Evolutionary conservation across 2,113 vertebrate genomes (phyloP).

Genomic region (Atlantisia rogersi): DNA sequence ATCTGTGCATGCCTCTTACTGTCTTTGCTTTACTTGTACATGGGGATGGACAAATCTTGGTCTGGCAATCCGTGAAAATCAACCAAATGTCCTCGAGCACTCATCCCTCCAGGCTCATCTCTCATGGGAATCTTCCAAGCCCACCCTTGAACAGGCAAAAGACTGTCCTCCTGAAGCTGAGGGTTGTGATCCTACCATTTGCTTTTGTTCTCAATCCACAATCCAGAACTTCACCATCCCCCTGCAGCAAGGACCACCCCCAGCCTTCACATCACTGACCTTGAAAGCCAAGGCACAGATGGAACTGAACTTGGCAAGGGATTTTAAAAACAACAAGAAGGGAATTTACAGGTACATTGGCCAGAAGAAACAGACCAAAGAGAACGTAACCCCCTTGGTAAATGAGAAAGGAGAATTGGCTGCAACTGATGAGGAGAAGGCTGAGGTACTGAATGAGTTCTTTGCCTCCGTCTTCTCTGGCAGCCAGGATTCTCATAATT

Average conservation of each 20-base stretch:
- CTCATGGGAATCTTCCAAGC: background rate
- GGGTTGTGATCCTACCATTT: background rate
- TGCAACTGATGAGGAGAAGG: too few species aligned
- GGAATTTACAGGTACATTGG: too few species aligned
- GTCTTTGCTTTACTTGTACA: background rate
- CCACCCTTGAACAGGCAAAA: background rate
- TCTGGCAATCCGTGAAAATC: background rate
- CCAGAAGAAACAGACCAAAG: too few species aligned
- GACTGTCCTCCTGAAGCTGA: background rate
- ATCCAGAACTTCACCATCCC: background rate
- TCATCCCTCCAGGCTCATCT: background rate
- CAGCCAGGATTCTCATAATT: too few species aligned
- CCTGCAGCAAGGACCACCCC: background rate
- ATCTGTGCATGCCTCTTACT: background rate
- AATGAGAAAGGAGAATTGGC: too few species aligned
- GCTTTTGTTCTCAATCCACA: background rate
- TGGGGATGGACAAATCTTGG: background rate
- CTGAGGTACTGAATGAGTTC: too few species aligned
- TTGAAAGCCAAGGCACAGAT: background rate
- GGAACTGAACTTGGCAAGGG: background rate
- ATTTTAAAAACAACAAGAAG: background rate
- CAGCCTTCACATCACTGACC: background rate
- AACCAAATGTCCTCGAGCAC: background rate
- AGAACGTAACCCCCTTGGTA: too few species aligned
- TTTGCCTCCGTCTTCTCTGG: too few species aligned